Percentiles rank a stretch among this genome's conserved stretches.
phyloP scores from a whole-genome alignment of 2,797 vertebrate genomes.

The Tokudaia tokunoshimensis region DNA sequence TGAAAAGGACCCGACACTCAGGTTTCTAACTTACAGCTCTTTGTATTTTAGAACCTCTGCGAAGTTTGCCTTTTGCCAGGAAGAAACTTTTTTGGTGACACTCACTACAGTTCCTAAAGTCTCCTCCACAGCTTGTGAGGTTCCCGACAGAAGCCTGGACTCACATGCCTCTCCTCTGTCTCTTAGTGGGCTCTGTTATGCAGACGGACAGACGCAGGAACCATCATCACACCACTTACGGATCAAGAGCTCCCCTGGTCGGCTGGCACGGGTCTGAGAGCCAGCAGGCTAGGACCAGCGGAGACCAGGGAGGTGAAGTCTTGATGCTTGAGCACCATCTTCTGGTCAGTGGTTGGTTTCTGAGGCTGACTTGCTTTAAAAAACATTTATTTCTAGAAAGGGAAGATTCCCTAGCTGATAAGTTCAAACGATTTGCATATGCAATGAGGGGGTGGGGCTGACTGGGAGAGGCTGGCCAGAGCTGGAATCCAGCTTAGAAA shows the following conservation, averaged over 20 bases:
- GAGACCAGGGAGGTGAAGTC: slow-evolving; percentile 68
- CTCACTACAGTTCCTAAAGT: neutral
- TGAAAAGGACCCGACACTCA: neutral
- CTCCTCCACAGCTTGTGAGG: rapidly evolving
- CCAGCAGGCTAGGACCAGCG: neutral
- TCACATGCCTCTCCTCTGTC: neutral
- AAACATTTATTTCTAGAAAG: slow-evolving; percentile 1
- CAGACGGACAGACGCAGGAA: neutral
- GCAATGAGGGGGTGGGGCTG: neutral
- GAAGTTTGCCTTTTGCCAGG: neutral
- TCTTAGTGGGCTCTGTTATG: neutral
- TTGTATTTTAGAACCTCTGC: neutral
- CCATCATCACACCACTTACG: neutral
- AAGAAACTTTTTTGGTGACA: neutral
- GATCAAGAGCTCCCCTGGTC: neutral
- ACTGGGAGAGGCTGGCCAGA: neutral
- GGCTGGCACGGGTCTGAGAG: slow-evolving; percentile 3
- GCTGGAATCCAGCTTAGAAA: neutral
- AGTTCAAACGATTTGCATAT: neutral
- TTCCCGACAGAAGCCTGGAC: neutral
- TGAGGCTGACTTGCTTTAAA: slow-evolving; percentile 48
- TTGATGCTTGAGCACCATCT: slow-evolving; percentile 89
- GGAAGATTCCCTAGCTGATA: slow-evolving; percentile 15
- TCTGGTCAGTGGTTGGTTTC: slow-evolving; percentile 86
- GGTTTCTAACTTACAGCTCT: neutral